phyloP scores from a whole-genome alignment of 2,888 invertebrate genomes.

The Colletes collaris region DNA sequence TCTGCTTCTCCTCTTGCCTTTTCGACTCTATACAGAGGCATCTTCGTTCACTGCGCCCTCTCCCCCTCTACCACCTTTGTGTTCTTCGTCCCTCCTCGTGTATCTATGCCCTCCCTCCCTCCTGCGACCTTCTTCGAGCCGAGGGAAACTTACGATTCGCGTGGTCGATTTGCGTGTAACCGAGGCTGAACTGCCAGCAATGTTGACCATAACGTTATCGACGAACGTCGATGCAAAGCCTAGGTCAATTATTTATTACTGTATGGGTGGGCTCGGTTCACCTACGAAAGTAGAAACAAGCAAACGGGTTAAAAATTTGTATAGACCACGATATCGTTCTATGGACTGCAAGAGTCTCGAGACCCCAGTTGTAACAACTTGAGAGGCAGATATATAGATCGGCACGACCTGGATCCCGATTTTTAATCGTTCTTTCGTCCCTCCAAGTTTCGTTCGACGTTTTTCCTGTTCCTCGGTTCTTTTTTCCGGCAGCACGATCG shows the following conservation, averaged over 20 bases:
- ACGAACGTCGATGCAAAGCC: background rate
- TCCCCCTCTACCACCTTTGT: constrained; percentile 10
- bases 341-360: too few relatives aligned
- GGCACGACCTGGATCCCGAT: constrained; percentile 18
- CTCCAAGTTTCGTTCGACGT: background rate
- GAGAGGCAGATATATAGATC: constrained; percentile 5
- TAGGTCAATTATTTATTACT: constrained; percentile 1
- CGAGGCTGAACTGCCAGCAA: constrained; percentile 13
- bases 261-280: too few relatives aligned
- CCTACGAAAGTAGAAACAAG: background rate
- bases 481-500: background rate
- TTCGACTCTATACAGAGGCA: constrained; percentile 53
- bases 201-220: constrained; percentile 6
- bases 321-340: background rate
- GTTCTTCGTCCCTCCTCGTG: constrained; percentile 9
- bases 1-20: constrained; percentile 58
- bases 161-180: constrained; percentile 36
- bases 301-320: background rate
- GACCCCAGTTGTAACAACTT: too few relatives aligned
- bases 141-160: constrained; percentile 31
- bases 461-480: background rate
- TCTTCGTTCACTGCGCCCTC: constrained; percentile 44
- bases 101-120: constrained; percentile 19
- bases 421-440: background rate
- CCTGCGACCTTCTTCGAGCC: constrained; percentile 37